A percentile compares a stretch with the other conserved stretches of the same genome.
phyloP scores from a whole-genome alignment of 2,113 vertebrate genomes.

The Centropristis striata region DNA sequence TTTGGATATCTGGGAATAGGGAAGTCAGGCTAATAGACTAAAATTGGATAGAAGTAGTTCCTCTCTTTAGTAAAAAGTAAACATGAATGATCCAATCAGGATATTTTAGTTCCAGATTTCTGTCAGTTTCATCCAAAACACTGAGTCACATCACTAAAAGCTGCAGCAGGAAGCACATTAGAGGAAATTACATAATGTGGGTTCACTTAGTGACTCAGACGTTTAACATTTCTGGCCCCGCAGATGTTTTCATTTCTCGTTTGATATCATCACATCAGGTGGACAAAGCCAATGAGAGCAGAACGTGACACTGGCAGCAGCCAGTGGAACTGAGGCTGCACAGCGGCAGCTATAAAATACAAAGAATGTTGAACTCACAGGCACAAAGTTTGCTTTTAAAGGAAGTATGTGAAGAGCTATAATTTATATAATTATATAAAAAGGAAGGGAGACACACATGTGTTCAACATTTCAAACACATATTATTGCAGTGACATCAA shows the following conservation, averaged over 20 bases:
- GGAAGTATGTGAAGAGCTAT: neutral
- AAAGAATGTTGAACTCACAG: neutral
- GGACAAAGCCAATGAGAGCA: slow-evolving; percentile 25
- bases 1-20: neutral
- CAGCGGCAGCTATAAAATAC: neutral
- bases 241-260: slow-evolving; percentile 22
- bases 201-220: slow-evolving; percentile 47
- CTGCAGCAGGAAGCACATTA: slow-evolving; percentile 24
- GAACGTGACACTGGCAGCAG: neutral
- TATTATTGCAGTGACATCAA: neutral
- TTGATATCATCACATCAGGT: slow-evolving; percentile 30
- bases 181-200: slow-evolving; percentile 28
- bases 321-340: neutral
- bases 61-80: neutral
- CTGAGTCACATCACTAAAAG: slow-evolving; percentile 10
- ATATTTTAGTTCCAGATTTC: slow-evolving; percentile 6
- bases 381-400: neutral
- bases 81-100: neutral
- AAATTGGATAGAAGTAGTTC: neutral
- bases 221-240: slow-evolving; percentile 18
- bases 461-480: neutral
- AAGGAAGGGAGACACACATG: neutral
- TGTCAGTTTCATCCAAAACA: neutral
- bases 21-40: neutral
- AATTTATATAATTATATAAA: too few species aligned